phyloP scores from a whole-genome alignment of 2,888 invertebrate species.

The Andrena chrysosceles region DNA sequence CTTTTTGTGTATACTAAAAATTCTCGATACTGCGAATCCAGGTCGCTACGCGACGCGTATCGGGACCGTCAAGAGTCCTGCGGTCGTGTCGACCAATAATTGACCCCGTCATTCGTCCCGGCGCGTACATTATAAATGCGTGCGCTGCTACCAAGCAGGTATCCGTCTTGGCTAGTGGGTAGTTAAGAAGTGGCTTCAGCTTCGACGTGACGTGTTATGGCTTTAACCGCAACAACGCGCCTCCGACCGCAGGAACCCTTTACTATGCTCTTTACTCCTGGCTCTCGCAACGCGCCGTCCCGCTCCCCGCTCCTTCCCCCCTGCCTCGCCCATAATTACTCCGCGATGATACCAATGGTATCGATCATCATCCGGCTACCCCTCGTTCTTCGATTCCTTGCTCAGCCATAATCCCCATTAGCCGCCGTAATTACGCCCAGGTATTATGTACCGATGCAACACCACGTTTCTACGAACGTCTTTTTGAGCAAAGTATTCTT shows the following conservation, averaged over 20 bases:
- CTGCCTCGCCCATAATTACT: constrained; percentile 77
- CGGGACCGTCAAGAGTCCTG: constrained; percentile 69
- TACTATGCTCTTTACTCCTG: constrained; percentile 76
- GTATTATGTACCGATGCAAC: constrained; percentile 48
- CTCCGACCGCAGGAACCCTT: constrained; percentile 82
- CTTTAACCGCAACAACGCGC: constrained; percentile 83
- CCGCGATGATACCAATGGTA: constrained; percentile 76
- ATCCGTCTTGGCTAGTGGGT: constrained; percentile 70
- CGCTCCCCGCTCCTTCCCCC: background rate
- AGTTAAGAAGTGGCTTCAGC: constrained; percentile 81
- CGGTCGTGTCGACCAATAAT: constrained; percentile 79
- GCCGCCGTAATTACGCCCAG: constrained; percentile 67
- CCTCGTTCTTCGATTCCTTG: constrained; percentile 64
- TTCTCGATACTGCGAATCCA: constrained; percentile 60
- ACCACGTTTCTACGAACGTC: constrained; percentile 46
- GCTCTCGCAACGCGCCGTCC: constrained; percentile 47
- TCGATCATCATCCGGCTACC: constrained; percentile 75
- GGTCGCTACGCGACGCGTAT: constrained; percentile 51
- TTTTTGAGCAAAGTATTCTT: background rate
- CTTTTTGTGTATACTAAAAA: constrained; percentile 63
- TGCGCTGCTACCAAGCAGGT: constrained; percentile 72
- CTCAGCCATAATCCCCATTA: constrained; percentile 66
- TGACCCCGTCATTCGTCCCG: constrained; percentile 76
- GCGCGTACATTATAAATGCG: constrained; percentile 80
- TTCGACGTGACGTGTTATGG: constrained; percentile 81